A percentile compares a stretch with the other conserved stretches of the same genome.
These are phyloP conservation scores for Drosophila kambysellisi DNA, from an alignment of 2,888 invertebrate species.

Conservation along the genomic window DNA sequence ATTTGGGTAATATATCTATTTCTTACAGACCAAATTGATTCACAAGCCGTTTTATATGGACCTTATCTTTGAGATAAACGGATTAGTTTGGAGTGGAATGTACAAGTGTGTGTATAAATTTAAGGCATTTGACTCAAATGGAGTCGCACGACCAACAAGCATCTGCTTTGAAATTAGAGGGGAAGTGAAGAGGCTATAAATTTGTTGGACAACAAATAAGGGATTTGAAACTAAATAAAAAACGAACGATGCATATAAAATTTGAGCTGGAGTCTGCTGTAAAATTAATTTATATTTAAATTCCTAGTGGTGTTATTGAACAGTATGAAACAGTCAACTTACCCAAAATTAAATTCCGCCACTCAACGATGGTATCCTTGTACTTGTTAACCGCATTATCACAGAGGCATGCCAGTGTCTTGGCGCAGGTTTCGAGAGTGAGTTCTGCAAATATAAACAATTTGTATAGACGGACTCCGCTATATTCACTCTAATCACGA, in stretches of 20 bases:
- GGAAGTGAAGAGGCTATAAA: background rate
- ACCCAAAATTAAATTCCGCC: constrained; percentile 90
- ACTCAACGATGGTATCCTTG: constrained; percentile 94
- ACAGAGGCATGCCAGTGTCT: constrained; percentile 96
- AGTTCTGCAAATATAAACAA: background rate
- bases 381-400: constrained; percentile 96
- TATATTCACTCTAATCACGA: background rate
- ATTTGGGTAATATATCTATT: background rate
- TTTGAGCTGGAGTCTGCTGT: background rate
- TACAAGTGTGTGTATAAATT: background rate
- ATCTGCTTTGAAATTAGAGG: background rate
- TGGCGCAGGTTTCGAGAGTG: constrained; percentile 88
- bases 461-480: background rate
- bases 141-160: background rate
- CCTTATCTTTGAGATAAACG: background rate
- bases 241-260: too few species aligned
- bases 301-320: too few species aligned
- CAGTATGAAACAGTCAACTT: constrained; percentile 62
- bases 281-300: background rate
- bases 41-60: background rate
- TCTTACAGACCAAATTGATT: constrained; percentile 20
- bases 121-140: background rate
- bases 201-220: background rate
- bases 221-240: background rate
- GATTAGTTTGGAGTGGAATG: background rate